Conservation (phyloP, 2,797 vertebrate species). For the Acanthurus tractus region DNA sequence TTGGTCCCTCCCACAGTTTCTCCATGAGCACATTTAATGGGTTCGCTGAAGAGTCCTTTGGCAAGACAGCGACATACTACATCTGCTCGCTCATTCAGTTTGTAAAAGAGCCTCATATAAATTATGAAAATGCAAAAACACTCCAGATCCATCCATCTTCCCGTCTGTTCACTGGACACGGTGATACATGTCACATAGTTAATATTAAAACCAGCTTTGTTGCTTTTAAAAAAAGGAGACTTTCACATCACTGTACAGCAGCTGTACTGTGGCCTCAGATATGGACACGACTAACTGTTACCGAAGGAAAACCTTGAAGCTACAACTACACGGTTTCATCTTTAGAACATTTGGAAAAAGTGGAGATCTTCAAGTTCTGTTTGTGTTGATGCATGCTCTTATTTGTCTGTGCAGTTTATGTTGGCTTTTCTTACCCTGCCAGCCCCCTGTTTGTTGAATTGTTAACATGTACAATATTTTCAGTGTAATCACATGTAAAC, state of each 20-base stretch:
- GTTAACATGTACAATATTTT: constrained; percentile 15
- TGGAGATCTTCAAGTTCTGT: constrained; percentile 8
- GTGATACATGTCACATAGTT: constrained; percentile 27
- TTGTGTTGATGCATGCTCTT: constrained; percentile 41
- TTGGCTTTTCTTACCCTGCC: constrained; percentile 8
- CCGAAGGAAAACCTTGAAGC: background rate
- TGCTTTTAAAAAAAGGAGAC: constrained; percentile 16
- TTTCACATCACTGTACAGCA: constrained; percentile 29
- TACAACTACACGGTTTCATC: background rate
- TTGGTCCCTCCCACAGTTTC: background rate
- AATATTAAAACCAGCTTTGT: constrained; percentile 46
- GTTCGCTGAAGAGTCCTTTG: constrained; percentile 32
- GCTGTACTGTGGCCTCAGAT: background rate
- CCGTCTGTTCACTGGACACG: constrained; percentile 35
- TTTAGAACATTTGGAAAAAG: background rate
- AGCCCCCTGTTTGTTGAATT: constrained; percentile 17
- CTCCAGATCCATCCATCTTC: constrained; percentile 33
- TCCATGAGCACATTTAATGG: constrained; percentile 24
- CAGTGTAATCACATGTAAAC: constrained; percentile 17
- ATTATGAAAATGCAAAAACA: constrained; percentile 39
- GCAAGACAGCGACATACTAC: background rate
- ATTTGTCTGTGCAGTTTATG: constrained; percentile 17
- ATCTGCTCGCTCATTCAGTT: constrained; percentile 57
- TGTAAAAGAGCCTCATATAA: constrained; percentile 21
- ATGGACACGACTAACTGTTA: background rate